Percentiles rank a stretch among this genome's conserved stretches.
phyloP scores from a whole-genome alignment of 2,888 invertebrate genomes.

The Oligia fasciuncula region DNA sequence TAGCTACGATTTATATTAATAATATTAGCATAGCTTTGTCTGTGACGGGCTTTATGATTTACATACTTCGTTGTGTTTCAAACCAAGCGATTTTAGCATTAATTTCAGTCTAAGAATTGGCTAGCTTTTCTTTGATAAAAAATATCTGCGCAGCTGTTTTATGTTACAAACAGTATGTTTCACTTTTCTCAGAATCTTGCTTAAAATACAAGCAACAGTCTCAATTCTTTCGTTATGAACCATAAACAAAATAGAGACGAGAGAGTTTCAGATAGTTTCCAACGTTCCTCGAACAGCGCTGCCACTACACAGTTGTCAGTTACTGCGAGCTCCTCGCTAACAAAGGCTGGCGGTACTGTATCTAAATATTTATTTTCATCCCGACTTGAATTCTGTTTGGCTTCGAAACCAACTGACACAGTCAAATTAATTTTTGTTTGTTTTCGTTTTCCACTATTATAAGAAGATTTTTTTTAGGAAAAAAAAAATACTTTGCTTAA shows the following conservation, averaged over 20 bases:
- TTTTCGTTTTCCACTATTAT: slow-evolving; percentile 37
- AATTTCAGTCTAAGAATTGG: not conserved
- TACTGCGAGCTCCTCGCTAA: slow-evolving; percentile 44
- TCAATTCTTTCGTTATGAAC: slow-evolving; percentile 50
- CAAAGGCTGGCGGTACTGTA: slow-evolving; percentile 53
- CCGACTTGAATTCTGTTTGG: slow-evolving; percentile 39
- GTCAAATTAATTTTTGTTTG: slow-evolving; percentile 55
- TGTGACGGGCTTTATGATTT: not conserved
- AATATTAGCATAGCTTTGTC: too few species aligned
- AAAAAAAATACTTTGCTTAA: too few species aligned
- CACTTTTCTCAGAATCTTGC: slow-evolving; percentile 24
- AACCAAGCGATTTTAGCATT: not conserved
- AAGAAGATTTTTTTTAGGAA: not conserved
- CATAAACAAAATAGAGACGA: slow-evolving; percentile 50
- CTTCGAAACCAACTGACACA: slow-evolving; percentile 39
- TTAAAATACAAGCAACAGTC: slow-evolving; percentile 33
- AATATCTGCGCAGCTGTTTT: not conserved
- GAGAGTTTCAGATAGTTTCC: slow-evolving; percentile 46
- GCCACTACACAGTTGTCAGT: slow-evolving; percentile 30
- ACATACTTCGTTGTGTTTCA: not conserved
- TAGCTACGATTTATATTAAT: too few species aligned
- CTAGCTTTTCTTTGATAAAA: not conserved
- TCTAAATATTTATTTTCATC: slow-evolving; percentile 62
- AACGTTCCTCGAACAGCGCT: slow-evolving; percentile 19
- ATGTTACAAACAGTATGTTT: slow-evolving; percentile 16